Evolutionary conservation across 2,888 invertebrate genomes (phyloP).

Genomic region (Meteorus cinctellus): DNA sequence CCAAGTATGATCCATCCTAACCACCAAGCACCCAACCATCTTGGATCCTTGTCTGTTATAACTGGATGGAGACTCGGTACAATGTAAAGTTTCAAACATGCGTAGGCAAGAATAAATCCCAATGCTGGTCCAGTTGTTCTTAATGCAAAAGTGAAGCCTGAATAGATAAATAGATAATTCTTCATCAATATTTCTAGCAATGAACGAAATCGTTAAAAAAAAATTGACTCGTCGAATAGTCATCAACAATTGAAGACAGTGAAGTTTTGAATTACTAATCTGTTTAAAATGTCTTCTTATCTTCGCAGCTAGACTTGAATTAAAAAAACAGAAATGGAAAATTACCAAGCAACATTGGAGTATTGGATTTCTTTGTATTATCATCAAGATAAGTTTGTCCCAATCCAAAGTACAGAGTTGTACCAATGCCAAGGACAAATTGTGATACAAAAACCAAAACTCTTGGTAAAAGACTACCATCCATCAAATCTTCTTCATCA

Average conservation of each 20-base stretch:
- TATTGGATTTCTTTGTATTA: constrained; percentile 79
- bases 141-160: constrained; percentile 75
- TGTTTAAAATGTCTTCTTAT: no score
- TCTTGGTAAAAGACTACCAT: constrained; percentile 74
- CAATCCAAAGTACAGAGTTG: constrained; percentile 79
- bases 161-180: constrained; percentile 32
- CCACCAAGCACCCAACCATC: constrained; percentile 88
- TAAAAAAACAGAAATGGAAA: constrained; percentile 17
- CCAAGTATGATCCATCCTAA: constrained; percentile 79
- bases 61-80: constrained; percentile 78
- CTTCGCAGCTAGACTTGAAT: neutral
- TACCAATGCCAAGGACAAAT: constrained; percentile 81
- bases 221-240: neutral
- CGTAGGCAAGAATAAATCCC: constrained; percentile 77
- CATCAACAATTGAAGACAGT: neutral
- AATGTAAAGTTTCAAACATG: constrained; percentile 76
- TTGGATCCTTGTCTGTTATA: constrained; percentile 77
- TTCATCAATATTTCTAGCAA: no score
- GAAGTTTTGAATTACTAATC: no score
- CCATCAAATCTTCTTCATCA: constrained; percentile 71
- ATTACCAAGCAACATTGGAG: constrained; percentile 78
- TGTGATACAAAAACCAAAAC: constrained; percentile 80
- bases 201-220: no score
- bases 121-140: constrained; percentile 77
- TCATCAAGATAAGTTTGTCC: constrained; percentile 83